Evolutionary conservation across 2,888 invertebrate species (phyloP), one percentile per base, ranked within the genome.

Genomic region (Phlogophora meticulosa): DNA sequence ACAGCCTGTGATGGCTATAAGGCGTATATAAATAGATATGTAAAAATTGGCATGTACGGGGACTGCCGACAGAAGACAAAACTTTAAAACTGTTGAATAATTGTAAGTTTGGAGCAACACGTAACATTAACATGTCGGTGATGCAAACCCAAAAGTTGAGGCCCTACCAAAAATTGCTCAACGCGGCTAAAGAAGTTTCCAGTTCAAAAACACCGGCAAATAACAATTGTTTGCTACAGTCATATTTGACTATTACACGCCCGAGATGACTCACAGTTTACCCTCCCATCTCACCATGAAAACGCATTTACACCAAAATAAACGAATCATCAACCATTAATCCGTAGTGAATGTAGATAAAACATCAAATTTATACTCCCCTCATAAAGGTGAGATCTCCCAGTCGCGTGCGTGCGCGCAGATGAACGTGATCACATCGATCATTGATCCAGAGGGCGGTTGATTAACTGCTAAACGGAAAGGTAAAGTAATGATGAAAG

Each of bases 361-460:
- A 76, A 76, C 72, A 76, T 62, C 59, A 17, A 43, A 43, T 38
- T 4, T 28, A 11, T 15, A 34, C 32, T 65, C 75, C 75, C 76
- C 67, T 52, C 20, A 17, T 7, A 52, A 53, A 76, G 60, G 61
- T 66, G 71, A 72, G 73, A 65, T 57, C 51, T 32, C 66, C 79
- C 65, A 42, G 74, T 76, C 56, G 75, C 77, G 77, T 76, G 75
- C 77, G 67, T 48, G 0, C 1, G 45, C 76, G 76, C 75, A 76
- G 77, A 76, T 76, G 75, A 76, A 56, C 46, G 22, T 76, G 56
- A 76, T 72, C 76, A 57, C 62, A 72, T 76, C 72, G 59, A 72
- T 76, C 75, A 76, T 72, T 72, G 72, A 76, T 76, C 72, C 43
- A 36, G 32, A 58, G 74, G 72, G 75, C 48, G 67, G 46, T 40